Conservation (phyloP, 2,113 vertebrate genomes). For the Megaptera novaeangliae region DNA sequence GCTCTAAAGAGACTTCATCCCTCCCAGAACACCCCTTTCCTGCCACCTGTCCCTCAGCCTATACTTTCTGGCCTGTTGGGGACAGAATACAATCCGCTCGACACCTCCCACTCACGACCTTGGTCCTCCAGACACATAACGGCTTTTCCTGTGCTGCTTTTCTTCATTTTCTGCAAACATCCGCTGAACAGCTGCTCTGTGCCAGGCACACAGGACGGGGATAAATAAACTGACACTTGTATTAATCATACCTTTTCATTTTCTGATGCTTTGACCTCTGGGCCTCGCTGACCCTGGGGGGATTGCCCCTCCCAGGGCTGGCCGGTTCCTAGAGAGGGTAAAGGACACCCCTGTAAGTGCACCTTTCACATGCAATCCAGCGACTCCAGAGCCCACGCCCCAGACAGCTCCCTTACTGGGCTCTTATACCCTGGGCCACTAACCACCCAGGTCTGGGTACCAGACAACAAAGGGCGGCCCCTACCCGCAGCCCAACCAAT, state of each 20-base stretch:
- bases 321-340: not conserved
- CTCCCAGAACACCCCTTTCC: not conserved
- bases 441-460: no score
- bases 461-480: not conserved
- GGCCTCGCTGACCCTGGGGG: not conserved
- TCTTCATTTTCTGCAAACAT: not conserved
- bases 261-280: not conserved
- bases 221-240: not conserved
- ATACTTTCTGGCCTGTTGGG: not conserved
- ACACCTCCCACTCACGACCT: not conserved
- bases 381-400: not conserved
- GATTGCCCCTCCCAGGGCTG: no score
- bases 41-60: not conserved
- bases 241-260: not conserved
- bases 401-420: not conserved
- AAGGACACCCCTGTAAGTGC: not conserved
- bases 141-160: not conserved
- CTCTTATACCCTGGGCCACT: not conserved
- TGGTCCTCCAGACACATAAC: not conserved
- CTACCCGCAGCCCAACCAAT: not conserved
- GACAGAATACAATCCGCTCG: not conserved
- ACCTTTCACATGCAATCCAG: not conserved
- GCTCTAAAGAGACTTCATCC: not conserved
- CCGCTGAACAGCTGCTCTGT: not conserved
- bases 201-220: not conserved